These are phyloP conservation scores for Syrrhaptes paradoxus DNA, from an alignment of 2,113 vertebrate species.

Conservation along the genomic window DNA sequence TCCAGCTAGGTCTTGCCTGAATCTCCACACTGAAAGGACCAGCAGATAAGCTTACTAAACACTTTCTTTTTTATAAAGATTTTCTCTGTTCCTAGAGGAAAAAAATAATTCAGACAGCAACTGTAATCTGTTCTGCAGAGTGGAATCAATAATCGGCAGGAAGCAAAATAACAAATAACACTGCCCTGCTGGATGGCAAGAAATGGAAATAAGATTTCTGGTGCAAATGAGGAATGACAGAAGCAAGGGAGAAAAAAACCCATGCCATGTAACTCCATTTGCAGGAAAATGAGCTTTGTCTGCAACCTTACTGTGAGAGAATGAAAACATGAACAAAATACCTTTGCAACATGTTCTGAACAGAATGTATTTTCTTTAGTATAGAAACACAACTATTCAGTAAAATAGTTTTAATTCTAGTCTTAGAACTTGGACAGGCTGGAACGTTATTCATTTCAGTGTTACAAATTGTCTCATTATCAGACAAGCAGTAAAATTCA, in stretches of 20 bases:
- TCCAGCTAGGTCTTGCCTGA: not conserved
- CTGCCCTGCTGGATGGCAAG: constrained; percentile 10
- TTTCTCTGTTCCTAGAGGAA: not conserved
- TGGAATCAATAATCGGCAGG: constrained; percentile 44
- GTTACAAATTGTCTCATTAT: not conserved
- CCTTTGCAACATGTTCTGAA: not conserved
- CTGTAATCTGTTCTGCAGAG: constrained; percentile 1
- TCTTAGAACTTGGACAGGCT: not conserved
- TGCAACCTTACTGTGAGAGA: not conserved
- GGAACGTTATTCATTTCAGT: not conserved
- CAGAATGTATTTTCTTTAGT: not conserved
- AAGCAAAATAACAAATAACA: constrained; percentile 66
- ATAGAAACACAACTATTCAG: not conserved
- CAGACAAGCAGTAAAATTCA: not conserved
- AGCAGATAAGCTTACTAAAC: not conserved
- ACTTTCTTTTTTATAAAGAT: constrained; percentile 20
- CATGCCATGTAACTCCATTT: constrained; percentile 34
- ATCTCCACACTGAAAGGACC: not conserved
- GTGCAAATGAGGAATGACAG: constrained; percentile 63
- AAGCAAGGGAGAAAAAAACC: not conserved
- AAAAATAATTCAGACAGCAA: not conserved
- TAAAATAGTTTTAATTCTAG: not conserved
- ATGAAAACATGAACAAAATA: not conserved
- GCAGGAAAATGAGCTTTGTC: constrained; percentile 28
- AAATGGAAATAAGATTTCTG: constrained; percentile 54